Percentiles rank a stretch among this genome's conserved stretches.
These are phyloP conservation scores for Drosophila burlai DNA, from an alignment of 1,140 invertebrate genomes.

Conservation along the genomic window DNA sequence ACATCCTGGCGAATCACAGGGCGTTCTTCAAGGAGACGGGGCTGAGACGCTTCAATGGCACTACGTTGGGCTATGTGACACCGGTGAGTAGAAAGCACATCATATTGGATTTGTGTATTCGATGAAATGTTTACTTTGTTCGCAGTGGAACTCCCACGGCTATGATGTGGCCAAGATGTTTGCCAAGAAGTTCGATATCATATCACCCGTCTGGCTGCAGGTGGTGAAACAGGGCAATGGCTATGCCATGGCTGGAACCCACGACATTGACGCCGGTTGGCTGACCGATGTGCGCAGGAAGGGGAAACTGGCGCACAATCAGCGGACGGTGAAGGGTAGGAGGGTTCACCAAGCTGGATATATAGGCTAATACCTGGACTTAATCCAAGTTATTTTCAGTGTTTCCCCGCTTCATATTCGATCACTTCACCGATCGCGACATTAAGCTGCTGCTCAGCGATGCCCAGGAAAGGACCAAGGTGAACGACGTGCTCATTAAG, in stretches of 20 bases:
- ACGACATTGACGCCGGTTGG: conserved; percentile 95
- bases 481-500: conserved; percentile 88
- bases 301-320: conserved; percentile 86
- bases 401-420: conserved; percentile 94
- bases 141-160: conserved; percentile 97
- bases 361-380: background rate
- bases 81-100: conserved; percentile 89
- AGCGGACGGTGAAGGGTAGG: conserved; percentile 63
- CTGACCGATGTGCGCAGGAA: conserved; percentile 88
- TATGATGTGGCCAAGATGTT: conserved; percentile 97
- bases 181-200: conserved; percentile 94
- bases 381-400: conserved; percentile 85
- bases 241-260: conserved; percentile 89
- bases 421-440: conserved; percentile 91
- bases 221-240: conserved; percentile 87
- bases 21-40: conserved; percentile 90
- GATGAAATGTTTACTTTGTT: conserved; percentile 15
- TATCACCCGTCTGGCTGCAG: conserved; percentile 98
- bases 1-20: conserved; percentile 91
- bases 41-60: conserved; percentile 88
- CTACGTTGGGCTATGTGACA: conserved; percentile 95
- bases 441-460: conserved; percentile 88
- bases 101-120: background rate
- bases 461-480: conserved; percentile 86
- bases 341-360: background rate